These are phyloP conservation scores for Mythimna albipuncta DNA, from an alignment of 2,888 invertebrate genomes.

Conservation along the genomic window DNA sequence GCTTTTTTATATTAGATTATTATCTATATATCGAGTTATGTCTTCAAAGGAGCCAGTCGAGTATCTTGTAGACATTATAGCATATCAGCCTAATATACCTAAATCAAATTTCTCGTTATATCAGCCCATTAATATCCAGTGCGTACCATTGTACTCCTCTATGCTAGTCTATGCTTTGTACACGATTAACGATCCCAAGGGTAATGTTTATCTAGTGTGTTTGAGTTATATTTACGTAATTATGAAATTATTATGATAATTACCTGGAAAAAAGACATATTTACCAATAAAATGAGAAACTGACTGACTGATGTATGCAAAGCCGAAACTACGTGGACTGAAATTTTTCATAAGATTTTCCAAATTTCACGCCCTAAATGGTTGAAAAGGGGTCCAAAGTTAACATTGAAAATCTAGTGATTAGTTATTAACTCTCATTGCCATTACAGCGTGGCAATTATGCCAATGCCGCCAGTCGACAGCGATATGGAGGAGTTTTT, in stretches of 20 bases:
- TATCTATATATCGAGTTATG: background rate
- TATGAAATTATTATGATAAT: background rate
- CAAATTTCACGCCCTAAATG: no score
- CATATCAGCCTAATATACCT: slow-evolving; percentile 18
- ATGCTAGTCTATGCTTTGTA: background rate
- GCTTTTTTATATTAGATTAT: no score
- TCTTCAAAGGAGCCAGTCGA: background rate
- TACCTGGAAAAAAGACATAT: background rate
- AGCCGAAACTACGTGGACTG: no score
- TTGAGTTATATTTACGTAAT: background rate
- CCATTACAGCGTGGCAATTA: no score
- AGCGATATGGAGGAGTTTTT: no score
- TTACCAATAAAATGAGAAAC: no score
- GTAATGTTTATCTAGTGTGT: background rate
- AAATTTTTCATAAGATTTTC: no score
- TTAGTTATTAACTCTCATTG: no score
- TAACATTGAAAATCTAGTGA: no score
- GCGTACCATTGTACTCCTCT: slow-evolving; percentile 22
- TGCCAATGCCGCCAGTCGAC: no score
- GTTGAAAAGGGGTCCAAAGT: no score
- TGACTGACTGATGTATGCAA: no score
- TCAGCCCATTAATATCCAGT: slow-evolving; percentile 28
- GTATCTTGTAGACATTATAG: background rate
- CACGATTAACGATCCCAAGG: background rate
- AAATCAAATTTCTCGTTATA: slow-evolving; percentile 40